Base-by-base conservation (phyloP, 2,888 invertebrate genomes). In the Acrobasis repandana region DNA sequence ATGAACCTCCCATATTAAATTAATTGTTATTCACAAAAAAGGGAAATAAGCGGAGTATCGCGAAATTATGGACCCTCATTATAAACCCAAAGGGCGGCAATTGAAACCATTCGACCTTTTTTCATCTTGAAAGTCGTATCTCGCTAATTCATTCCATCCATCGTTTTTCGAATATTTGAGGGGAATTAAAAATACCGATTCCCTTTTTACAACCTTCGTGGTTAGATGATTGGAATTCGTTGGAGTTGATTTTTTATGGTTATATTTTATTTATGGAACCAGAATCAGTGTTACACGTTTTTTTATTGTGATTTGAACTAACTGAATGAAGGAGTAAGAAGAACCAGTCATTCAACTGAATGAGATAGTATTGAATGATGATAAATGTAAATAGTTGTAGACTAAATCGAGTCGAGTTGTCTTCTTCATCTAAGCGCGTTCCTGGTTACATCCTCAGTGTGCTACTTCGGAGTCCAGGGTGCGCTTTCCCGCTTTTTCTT, bases 201-300 rank as follows among this genome's bases (percentile, higher is more conserved):
- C 38, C 47, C 43, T 56, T 56, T 54, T 56, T 11, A 6, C 43
- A n/a, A 43, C 43, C 33, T 28, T 33, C 56, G 56, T n/a, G 56
- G 63, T 58, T 64, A 62, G 9, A 61, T 65, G 64, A 66, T 65
- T 66, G 61, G 57, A 65, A 68, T 63, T 56, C 60, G 14, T 43
- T 11, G 14, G 43, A 14, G 54, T 54, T 15, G 38, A 54, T 38
- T 38, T 54, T 38, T 54, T 54, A 18, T 54, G 14, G 18, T 38
- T 6, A 28, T 28, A 0, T 28, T 28, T 28, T 28, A 28, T 28
- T 28, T 28, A 28, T 28, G 28, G 28, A 6, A 6, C 4, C 28
- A 8, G 28, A 28, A 28, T 28, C 8, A 6, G 28, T 4, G 28
- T 28, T 5, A 28, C 28, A 28, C 4, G 6, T 28, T 28, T 28